phyloP scores from a whole-genome alignment of 2,113 vertebrate species.

The Antennarius striatus region DNA sequence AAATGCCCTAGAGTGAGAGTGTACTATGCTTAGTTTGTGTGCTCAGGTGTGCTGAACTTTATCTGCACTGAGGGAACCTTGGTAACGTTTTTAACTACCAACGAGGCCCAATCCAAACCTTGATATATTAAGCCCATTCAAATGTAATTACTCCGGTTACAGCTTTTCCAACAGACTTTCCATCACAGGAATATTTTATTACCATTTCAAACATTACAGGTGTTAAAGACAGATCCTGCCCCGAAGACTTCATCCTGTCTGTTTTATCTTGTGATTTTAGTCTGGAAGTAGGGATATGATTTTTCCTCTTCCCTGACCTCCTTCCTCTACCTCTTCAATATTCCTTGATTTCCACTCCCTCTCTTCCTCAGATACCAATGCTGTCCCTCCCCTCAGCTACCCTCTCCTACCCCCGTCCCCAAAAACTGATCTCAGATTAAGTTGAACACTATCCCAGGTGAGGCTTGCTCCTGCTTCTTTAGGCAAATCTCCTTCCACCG shows the following conservation, averaged over 20 bases:
- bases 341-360: conserved; percentile 47
- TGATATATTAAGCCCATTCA: not conserved
- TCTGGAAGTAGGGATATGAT: conserved; percentile 51
- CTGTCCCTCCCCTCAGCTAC: conserved; percentile 53
- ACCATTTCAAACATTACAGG: conserved; percentile 42
- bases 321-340: conserved; percentile 32
- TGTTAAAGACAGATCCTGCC: conserved; percentile 39
- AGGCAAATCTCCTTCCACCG: conserved; percentile 43
- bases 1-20: conserved; percentile 61
- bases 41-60: conserved; percentile 23
- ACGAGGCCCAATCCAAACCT: conserved; percentile 65
- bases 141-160: conserved; percentile 11
- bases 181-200: conserved; percentile 49
- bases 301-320: conserved; percentile 40
- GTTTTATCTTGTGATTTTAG: conserved; percentile 62
- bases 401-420: conserved; percentile 46
- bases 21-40: conserved; percentile 41
- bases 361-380: conserved; percentile 40
- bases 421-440: conserved; percentile 79
- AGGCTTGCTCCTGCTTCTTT: conserved; percentile 70
- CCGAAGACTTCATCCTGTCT: conserved; percentile 60
- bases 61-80: conserved; percentile 42
- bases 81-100: conserved; percentile 34
- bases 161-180: conserved; percentile 35
- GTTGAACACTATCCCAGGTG: conserved; percentile 76